These are phyloP conservation scores for Thyatira batis DNA, from an alignment of 2,888 invertebrate genomes.

Conservation along the genomic window DNA sequence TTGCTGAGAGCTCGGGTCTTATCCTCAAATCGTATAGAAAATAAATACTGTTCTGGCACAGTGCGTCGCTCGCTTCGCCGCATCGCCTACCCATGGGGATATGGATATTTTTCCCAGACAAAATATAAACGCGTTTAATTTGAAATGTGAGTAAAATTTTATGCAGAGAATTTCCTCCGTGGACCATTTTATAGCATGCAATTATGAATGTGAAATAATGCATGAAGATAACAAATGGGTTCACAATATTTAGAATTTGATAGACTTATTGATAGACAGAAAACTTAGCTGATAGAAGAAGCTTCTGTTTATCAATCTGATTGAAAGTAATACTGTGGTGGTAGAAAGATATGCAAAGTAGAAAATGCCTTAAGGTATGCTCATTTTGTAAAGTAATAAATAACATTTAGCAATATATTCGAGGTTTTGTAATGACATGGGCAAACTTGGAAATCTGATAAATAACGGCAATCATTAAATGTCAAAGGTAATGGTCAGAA, in stretches of 20 bases:
- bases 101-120: not conserved
- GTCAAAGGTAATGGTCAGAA: not conserved
- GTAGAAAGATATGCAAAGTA: too few relatives aligned
- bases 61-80: not conserved
- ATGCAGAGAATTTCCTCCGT: not conserved
- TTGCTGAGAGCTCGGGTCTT: not conserved
- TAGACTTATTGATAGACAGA: too few relatives aligned
- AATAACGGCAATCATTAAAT: not conserved
- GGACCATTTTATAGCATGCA: not conserved
- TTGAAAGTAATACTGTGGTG: too few relatives aligned
- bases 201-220: not conserved
- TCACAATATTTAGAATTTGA: not conserved
- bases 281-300: too few relatives aligned
- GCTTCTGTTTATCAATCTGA: too few relatives aligned
- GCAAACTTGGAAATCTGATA: not conserved
- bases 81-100: not conserved
- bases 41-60: constrained; percentile 1
- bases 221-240: not conserved
- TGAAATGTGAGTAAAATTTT: not conserved
- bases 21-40: constrained; percentile 1
- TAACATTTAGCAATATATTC: constrained; percentile 1
- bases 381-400: not conserved
- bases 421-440: not conserved
- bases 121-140: not conserved
- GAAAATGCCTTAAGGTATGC: not conserved